These are phyloP conservation scores for Apocrypta bakeri DNA, from an alignment of 1,140 invertebrate species.

Conservation along the genomic window DNA sequence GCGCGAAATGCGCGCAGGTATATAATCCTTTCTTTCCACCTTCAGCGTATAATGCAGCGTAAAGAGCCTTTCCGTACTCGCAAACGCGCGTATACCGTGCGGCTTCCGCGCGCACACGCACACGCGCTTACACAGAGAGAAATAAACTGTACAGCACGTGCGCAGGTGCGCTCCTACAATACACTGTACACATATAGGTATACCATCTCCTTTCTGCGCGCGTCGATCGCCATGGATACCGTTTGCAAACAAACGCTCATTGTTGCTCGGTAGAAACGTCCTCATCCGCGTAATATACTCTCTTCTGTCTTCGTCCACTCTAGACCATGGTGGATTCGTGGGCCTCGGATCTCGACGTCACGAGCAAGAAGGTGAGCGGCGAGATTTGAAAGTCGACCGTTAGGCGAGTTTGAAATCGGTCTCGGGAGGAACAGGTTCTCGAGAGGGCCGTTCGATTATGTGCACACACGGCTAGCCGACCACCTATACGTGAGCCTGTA, in stretches of 20 bases:
- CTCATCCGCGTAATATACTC: neutral
- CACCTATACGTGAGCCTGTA: neutral
- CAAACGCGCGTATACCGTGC: too few species aligned
- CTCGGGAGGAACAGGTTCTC: conserved; percentile 10
- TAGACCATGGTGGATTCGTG: conserved; percentile 69
- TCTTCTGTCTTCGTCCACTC: neutral
- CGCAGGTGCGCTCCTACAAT: too few species aligned
- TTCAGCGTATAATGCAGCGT: too few species aligned
- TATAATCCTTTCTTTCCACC: too few species aligned
- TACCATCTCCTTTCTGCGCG: too few species aligned
- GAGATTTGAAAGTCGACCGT: conserved; percentile 16
- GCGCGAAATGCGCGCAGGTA: too few species aligned
- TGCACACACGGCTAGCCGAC: neutral
- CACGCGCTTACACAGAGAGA: too few species aligned
- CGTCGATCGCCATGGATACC: conserved; percentile 66
- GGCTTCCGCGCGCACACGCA: too few species aligned
- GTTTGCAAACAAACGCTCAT: conserved; percentile 58
- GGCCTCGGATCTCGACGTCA: conserved; percentile 73
- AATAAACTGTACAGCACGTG: too few species aligned
- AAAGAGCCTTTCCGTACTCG: too few species aligned
- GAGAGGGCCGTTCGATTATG: neutral
- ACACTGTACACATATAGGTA: too few species aligned
- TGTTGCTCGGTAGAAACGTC: neutral
- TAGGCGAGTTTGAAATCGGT: conserved; percentile 25
- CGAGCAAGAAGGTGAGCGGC: conserved; percentile 71